Percentiles rank a stretch among this genome's conserved stretches.
Evolutionary conservation across 2,797 vertebrate species (phyloP).

Genomic region (Chaenodraco wilsoni): DNA sequence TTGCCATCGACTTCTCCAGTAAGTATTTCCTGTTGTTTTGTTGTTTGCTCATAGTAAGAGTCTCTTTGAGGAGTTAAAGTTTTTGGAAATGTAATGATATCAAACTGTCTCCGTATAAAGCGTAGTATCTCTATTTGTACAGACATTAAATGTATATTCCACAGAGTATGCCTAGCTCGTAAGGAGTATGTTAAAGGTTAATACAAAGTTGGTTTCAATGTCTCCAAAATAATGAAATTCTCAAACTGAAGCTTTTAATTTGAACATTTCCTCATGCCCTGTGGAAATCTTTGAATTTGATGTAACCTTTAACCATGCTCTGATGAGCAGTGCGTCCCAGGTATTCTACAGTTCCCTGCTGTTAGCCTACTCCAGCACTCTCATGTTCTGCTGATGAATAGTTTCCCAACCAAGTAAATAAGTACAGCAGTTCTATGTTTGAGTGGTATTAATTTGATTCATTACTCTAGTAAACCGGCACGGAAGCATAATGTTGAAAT

Average conservation of each 20-base stretch:
- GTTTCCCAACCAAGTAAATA: conserved; percentile 27
- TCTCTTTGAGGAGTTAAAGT: neutral
- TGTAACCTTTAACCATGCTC: conserved; percentile 20
- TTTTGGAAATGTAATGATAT: neutral
- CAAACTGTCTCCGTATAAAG: neutral
- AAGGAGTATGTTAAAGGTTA: neutral
- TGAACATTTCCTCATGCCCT: neutral
- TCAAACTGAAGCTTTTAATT: conserved; percentile 3
- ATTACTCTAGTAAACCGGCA: conserved; percentile 31
- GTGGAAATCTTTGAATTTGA: conserved; percentile 11
- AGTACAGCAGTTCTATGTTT: conserved; percentile 6
- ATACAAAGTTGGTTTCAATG: neutral
- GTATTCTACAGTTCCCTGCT: conserved; percentile 33
- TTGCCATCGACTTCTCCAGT: conserved; percentile 98
- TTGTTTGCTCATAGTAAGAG: conserved; percentile 13
- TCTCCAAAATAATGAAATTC: neutral
- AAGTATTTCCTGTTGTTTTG: conserved; percentile 71
- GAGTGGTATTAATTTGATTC: conserved; percentile 36
- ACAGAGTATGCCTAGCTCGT: neutral
- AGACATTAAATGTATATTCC: neutral
- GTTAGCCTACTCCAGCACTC: conserved; percentile 9
- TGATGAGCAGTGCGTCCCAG: conserved; percentile 16
- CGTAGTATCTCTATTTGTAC: neutral
- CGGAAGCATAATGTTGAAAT: conserved; percentile 46
- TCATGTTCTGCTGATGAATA: conserved; percentile 35